These are phyloP conservation scores for Montipora sp. DNA, from an alignment of 64 coral and sea anemone genomes.

Conservation along the genomic window DNA sequence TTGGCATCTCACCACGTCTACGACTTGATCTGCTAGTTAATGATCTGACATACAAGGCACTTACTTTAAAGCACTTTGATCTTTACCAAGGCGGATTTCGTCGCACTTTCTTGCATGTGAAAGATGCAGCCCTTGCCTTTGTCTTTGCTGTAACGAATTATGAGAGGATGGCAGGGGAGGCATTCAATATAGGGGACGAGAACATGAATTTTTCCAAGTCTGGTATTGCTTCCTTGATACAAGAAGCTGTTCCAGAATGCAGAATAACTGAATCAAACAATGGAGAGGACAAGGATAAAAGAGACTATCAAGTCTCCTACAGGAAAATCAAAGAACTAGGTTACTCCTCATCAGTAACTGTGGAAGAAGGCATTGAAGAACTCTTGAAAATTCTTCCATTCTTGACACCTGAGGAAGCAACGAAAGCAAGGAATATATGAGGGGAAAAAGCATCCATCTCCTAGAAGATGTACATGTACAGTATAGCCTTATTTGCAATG, in stretches of 20 bases:
- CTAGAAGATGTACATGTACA: neutral
- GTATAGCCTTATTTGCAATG: no score
- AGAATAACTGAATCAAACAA: conserved; percentile 78
- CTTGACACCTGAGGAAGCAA: conserved; percentile 72
- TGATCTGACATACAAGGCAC: conserved; percentile 89
- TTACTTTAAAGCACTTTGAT: conserved; percentile 91
- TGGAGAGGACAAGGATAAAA: conserved; percentile 93
- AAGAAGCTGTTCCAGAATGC: conserved; percentile 73
- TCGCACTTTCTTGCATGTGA: conserved; percentile 94
- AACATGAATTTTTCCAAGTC: conserved; percentile 90
- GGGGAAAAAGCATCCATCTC: neutral
- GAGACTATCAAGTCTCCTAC: conserved; percentile 93
- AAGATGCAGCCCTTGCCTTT: conserved; percentile 88
- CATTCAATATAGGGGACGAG: conserved; percentile 93
- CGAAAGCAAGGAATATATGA: conserved; percentile 84
- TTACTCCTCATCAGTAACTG: conserved; percentile 64
- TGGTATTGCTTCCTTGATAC: conserved; percentile 75
- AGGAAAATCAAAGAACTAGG: conserved; percentile 81
- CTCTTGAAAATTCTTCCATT: conserved; percentile 85
- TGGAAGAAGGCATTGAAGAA: conserved; percentile 84
- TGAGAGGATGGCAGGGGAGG: conserved; percentile 72
- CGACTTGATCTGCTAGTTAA: conserved; percentile 91
- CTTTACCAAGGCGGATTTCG: conserved; percentile 89
- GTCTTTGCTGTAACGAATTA: conserved; percentile 85
- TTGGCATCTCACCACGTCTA: conserved; percentile 84